A percentile compares a stretch with the other conserved stretches of the same genome.
These are phyloP conservation scores for Saturnia japonica DNA, from an alignment of 2,888 invertebrate genomes.

Conservation along the genomic window DNA sequence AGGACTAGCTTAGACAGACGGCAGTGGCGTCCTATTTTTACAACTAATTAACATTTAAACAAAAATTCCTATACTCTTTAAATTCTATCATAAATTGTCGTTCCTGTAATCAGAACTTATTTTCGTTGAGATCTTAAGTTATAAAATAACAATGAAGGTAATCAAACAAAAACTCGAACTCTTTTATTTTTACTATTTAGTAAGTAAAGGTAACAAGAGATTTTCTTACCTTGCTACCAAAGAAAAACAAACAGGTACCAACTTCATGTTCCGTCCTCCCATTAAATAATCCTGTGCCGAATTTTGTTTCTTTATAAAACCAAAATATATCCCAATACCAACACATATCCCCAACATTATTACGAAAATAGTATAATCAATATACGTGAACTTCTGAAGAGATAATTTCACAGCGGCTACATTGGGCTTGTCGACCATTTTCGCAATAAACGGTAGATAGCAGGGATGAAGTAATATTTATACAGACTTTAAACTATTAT, in stretches of 20 bases:
- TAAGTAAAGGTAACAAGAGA: conserved; percentile 6
- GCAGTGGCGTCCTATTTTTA: too few species aligned
- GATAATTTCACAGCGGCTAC: conserved; percentile 52
- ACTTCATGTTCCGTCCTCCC: conserved; percentile 89
- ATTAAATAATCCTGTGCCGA: conserved; percentile 88
- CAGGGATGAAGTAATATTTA: background rate
- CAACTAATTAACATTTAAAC: too few species aligned
- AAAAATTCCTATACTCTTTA: too few species aligned
- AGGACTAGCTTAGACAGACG: too few species aligned
- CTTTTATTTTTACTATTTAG: background rate
- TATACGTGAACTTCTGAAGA: conserved; percentile 76
- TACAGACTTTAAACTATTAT: background rate
- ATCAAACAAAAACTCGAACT: background rate
- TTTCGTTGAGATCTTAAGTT: too few species aligned
- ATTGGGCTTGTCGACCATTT: conserved; percentile 39
- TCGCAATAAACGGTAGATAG: background rate
- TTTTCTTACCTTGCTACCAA: conserved; percentile 87
- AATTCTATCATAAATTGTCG: too few species aligned
- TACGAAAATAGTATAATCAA: conserved; percentile 86
- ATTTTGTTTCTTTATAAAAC: conserved; percentile 84
- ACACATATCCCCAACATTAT: conserved; percentile 88
- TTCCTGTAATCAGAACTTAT: too few species aligned
- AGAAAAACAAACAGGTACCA: conserved; percentile 90
- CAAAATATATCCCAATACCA: conserved; percentile 89
- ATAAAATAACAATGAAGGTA: background rate